phyloP scores from a whole-genome alignment of 2,797 vertebrate genomes.

The Crax fasciolata region DNA sequence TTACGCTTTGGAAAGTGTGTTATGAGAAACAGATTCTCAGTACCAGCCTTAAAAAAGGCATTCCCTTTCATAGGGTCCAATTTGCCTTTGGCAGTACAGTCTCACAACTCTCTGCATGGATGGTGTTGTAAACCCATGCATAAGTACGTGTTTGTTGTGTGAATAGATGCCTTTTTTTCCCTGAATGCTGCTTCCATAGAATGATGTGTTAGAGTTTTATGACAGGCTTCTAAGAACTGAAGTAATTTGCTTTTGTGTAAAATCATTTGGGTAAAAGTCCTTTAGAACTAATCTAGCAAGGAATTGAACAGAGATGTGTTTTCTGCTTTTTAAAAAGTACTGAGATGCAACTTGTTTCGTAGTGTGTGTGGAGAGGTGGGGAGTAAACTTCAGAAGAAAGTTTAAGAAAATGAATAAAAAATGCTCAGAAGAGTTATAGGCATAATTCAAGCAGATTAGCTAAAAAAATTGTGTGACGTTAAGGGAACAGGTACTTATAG shows the following conservation, averaged over 20 bases:
- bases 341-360: neutral
- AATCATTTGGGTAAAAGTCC: constrained; percentile 27
- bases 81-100: constrained; percentile 45
- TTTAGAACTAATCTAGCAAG: neutral
- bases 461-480: neutral
- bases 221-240: neutral
- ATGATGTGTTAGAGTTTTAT: neutral
- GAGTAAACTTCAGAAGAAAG: neutral
- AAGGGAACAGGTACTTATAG: neutral
- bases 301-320: neutral
- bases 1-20: constrained; percentile 7
- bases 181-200: constrained; percentile 16
- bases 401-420: neutral
- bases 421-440: neutral
- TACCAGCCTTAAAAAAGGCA: constrained; percentile 25
- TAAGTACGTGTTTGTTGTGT: neutral
- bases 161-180: constrained; percentile 47
- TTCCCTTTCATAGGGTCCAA: constrained; percentile 23
- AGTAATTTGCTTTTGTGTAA: constrained; percentile 26
- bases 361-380: neutral
- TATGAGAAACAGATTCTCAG: constrained; percentile 48
- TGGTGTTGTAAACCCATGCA: neutral
- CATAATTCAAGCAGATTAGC: neutral
- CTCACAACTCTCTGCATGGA: neutral
- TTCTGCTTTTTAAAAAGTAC: neutral